Conservation (phyloP, 2,113 vertebrate species). For the Periophthalmodon schlosseri region DNA sequence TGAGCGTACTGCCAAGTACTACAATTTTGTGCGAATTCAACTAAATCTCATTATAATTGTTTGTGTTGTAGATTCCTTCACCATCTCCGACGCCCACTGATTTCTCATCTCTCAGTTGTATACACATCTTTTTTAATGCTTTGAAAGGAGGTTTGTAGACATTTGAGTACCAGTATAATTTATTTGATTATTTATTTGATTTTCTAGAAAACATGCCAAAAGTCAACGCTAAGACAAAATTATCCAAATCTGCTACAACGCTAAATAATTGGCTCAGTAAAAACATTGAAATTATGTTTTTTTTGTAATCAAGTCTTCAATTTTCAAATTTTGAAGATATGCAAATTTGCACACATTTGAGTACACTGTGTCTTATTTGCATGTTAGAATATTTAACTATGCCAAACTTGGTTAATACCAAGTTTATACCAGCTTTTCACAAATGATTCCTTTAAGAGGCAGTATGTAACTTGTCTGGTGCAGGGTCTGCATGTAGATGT, state of each 20-base stretch:
- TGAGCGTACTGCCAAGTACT: not conserved
- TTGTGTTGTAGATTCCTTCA: not conserved
- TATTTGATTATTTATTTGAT: not conserved
- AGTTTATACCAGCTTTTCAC: not conserved
- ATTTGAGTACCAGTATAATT: not conserved
- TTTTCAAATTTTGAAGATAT: not conserved
- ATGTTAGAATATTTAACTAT: not conserved
- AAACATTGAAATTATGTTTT: not conserved
- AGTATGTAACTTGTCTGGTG: no score
- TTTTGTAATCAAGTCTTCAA: not conserved
- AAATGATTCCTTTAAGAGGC: not conserved
- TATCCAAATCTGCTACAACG: not conserved
- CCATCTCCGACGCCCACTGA: not conserved
- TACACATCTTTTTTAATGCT: not conserved
- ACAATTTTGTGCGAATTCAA: not conserved
- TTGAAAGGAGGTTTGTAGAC: not conserved
- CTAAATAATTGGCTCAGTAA: not conserved
- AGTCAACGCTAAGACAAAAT: not conserved
- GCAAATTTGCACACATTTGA: not conserved
- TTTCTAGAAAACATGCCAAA: not conserved
- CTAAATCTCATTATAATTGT: not conserved
- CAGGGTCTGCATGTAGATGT: no score
- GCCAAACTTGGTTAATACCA: not conserved
- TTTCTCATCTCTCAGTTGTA: not conserved
- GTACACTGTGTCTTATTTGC: not conserved